These are phyloP conservation scores for Nycteola revayana DNA, from an alignment of 2,888 invertebrate genomes.

Conservation along the genomic window DNA sequence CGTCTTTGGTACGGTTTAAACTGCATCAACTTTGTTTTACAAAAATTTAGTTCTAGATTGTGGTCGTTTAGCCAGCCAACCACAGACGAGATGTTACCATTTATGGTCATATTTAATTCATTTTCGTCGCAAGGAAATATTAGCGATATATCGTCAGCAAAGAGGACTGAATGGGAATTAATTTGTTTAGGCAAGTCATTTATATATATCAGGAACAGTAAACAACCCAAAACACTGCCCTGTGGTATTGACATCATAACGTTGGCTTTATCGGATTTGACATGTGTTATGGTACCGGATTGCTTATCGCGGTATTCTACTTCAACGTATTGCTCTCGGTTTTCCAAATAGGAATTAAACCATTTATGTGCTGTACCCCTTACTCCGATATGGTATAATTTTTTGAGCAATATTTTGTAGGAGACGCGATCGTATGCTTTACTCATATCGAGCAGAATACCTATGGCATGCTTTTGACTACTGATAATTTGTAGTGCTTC, in stretches of 20 bases:
- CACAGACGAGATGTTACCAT: constrained; percentile 3
- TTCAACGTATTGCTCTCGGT: constrained; percentile 13
- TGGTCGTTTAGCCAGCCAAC: constrained; percentile 14
- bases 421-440: constrained; percentile 26
- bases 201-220: constrained; percentile 12
- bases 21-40: constrained; percentile 12
- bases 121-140: constrained; percentile 7
- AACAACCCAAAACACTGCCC: constrained; percentile 11
- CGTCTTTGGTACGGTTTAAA: constrained; percentile 12
- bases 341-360: constrained; percentile 15
- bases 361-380: constrained; percentile 14
- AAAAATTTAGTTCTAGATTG: constrained; percentile 13
- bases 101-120: constrained; percentile 5
- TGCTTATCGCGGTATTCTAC: constrained; percentile 7
- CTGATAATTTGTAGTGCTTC: constrained; percentile 8
- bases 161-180: constrained; percentile 4
- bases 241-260: constrained; percentile 7
- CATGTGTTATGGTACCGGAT: constrained; percentile 4
- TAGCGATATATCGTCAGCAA: constrained; percentile 15
- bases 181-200: constrained; percentile 13
- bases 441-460: constrained; percentile 24
- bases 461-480: constrained; percentile 15
- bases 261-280: constrained; percentile 1
- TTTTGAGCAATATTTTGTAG: constrained; percentile 13
- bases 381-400: constrained; percentile 16